Evolutionary conservation across 2,888 invertebrate species (phyloP).

Genomic region (Mesorhabditis spiculigera): DNA sequence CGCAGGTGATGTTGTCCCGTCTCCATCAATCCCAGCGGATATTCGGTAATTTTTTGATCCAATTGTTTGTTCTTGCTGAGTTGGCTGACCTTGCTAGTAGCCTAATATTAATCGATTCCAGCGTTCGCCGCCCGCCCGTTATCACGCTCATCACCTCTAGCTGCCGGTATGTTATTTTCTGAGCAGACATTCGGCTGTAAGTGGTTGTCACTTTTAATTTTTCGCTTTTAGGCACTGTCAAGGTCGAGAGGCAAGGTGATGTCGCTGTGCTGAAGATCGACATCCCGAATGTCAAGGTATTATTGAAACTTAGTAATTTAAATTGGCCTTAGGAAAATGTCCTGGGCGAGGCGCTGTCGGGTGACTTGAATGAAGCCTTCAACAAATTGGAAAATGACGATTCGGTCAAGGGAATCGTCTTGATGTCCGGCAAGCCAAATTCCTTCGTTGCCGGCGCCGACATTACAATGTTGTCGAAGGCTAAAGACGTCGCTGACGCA

Average conservation of each 20-base stretch:
- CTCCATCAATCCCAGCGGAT: neutral
- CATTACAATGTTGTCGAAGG: slow-evolving; percentile 69
- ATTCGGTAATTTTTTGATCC: neutral
- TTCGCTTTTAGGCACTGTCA: slow-evolving; percentile 20
- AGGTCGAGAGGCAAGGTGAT: slow-evolving; percentile 34
- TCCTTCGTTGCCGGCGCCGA: slow-evolving; percentile 99
- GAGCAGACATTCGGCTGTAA: neutral
- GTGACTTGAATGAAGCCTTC: slow-evolving; percentile 75
- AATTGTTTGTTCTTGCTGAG: no score
- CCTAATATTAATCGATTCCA: neutral
- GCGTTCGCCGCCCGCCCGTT: neutral
- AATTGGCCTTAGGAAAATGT: slow-evolving; percentile 76
- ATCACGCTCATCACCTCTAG: neutral
- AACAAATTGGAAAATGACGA: slow-evolving; percentile 73
- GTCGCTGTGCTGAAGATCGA: slow-evolving; percentile 54
- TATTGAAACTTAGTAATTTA: neutral
- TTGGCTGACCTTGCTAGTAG: no score
- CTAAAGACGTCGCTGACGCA: slow-evolving; percentile 77
- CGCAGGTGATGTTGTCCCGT: slow-evolving; percentile 1
- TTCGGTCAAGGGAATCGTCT: slow-evolving; percentile 77
- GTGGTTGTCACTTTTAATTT: neutral
- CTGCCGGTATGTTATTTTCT: neutral
- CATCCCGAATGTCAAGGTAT: slow-evolving; percentile 45
- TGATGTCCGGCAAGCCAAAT: slow-evolving; percentile 93
- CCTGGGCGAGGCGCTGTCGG: slow-evolving; percentile 75